Conservation (phyloP, 2,113 vertebrate species). For the Passer montanus region DNA sequence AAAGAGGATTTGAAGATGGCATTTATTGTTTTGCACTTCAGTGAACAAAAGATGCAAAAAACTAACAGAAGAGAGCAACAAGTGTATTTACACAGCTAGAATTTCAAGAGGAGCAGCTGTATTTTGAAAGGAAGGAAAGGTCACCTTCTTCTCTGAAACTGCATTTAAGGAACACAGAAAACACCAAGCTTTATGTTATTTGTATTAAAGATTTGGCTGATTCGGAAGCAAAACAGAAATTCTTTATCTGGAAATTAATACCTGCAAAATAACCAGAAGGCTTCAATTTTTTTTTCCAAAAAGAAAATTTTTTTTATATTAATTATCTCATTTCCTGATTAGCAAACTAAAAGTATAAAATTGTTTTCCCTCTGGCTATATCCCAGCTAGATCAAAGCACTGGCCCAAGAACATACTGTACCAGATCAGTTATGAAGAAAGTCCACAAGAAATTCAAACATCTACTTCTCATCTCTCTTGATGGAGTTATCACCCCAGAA, state of each 20-base stretch:
- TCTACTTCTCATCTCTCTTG: neutral
- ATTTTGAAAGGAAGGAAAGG: conserved; percentile 18
- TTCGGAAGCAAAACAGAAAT: conserved; percentile 2
- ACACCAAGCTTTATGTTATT: neutral
- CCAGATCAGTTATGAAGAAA: neutral
- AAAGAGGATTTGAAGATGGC: neutral
- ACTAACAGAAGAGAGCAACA: neutral
- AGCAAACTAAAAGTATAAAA: conserved; percentile 16
- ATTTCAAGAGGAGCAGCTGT: neutral
- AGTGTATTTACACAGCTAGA: neutral
- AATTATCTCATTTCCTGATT: conserved; percentile 48
- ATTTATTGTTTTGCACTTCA: neutral
- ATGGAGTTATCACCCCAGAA: neutral
- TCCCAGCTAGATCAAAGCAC: conserved; percentile 31
- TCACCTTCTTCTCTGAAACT: neutral
- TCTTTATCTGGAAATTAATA: conserved; percentile 14
- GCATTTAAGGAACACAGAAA: neutral
- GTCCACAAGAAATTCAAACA: conserved; percentile 9
- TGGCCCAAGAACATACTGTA: conserved; percentile 15
- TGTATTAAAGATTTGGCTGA: neutral
- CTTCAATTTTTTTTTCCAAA: neutral
- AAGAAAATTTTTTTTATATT: neutral
- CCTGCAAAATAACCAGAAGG: conserved; percentile 4
- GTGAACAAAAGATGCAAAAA: neutral
- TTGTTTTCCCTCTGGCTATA: neutral